These are phyloP conservation scores for Calyptommatus sinebrachiatus DNA, from an alignment of 2,113 vertebrate genomes.

Conservation along the genomic window DNA sequence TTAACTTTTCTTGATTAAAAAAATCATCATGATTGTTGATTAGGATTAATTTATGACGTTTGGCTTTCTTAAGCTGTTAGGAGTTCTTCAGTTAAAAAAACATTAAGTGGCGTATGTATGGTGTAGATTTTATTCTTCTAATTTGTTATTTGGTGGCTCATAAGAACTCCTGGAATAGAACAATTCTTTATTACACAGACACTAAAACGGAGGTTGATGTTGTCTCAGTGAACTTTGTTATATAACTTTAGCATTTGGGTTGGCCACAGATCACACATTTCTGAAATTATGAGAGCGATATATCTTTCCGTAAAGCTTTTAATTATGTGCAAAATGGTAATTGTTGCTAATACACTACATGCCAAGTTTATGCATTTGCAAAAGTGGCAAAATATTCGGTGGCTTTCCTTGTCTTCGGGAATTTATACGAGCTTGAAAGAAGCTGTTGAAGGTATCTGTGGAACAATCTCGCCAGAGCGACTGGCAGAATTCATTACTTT, in stretches of 20 bases:
- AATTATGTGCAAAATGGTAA: conserved; percentile 50
- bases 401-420: conserved; percentile 17
- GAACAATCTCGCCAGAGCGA: neutral
- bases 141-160: neutral
- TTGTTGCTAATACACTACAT: conserved; percentile 12
- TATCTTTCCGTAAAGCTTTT: conserved; percentile 50
- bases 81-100: neutral
- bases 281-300: conserved; percentile 43
- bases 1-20: too few relatives aligned
- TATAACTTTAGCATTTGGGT: conserved; percentile 13
- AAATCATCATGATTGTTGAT: too few relatives aligned
- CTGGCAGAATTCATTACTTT: neutral
- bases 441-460: conserved; percentile 3
- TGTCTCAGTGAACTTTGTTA: conserved; percentile 43
- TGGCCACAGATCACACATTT: conserved; percentile 50
- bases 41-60: neutral
- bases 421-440: neutral
- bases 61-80: neutral
- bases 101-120: too few relatives aligned
- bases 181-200: rapidly evolving
- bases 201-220: neutral
- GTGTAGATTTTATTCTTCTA: neutral
- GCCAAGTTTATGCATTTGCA: conserved; percentile 16
- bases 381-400: conserved; percentile 19
- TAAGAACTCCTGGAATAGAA: rapidly evolving